Percentiles rank a stretch among this genome's conserved stretches.
These are phyloP conservation scores for Meriones unguiculatus DNA, from an alignment of 2,113 vertebrate species.

Conservation along the genomic window DNA sequence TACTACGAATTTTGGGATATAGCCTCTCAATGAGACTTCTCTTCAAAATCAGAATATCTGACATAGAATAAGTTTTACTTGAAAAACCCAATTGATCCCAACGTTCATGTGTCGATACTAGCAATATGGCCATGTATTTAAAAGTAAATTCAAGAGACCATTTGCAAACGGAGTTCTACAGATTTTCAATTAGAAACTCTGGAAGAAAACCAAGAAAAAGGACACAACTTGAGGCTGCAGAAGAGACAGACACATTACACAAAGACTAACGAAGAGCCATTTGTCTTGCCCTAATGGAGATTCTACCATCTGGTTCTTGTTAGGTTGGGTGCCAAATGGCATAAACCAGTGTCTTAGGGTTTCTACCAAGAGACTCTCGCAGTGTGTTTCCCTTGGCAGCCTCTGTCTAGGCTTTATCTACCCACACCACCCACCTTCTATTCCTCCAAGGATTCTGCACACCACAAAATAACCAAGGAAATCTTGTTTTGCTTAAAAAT, in stretches of 20 bases:
- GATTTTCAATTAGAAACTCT: background rate
- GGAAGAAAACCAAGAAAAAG: background rate
- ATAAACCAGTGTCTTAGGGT: background rate
- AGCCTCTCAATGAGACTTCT: background rate
- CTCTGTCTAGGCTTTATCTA: background rate
- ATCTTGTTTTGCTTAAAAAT: slow-evolving; percentile 37
- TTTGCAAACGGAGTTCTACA: background rate
- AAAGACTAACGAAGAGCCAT: background rate
- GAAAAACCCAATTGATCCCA: background rate
- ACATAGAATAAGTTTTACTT: background rate
- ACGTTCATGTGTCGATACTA: background rate
- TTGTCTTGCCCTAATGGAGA: background rate
- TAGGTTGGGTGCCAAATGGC: background rate
- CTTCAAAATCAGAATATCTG: background rate
- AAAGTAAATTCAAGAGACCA: background rate
- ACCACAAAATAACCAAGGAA: background rate
- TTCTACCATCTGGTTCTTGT: background rate
- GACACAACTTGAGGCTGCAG: background rate
- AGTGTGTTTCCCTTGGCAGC: background rate
- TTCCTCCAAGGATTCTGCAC: background rate
- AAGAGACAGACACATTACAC: background rate
- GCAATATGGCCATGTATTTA: background rate
- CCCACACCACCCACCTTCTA: background rate
- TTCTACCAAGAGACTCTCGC: background rate
- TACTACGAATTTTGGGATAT: background rate